phyloP scores from a whole-genome alignment of 2,888 invertebrate genomes.

The Perizoma affinitatum region DNA sequence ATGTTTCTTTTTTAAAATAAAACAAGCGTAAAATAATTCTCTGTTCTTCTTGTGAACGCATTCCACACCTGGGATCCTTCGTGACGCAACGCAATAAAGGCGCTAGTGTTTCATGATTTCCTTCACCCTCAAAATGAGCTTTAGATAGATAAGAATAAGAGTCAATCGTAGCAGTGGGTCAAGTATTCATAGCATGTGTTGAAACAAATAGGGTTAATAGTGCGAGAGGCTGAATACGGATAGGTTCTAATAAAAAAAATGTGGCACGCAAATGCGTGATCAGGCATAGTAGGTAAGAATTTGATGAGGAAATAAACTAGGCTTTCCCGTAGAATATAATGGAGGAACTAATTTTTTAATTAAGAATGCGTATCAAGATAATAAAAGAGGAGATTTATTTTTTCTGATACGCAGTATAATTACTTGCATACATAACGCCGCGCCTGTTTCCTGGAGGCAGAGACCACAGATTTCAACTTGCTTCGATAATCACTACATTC shows the following conservation, averaged over 20 bases:
- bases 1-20: slow-evolving; percentile 55
- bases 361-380: not conserved
- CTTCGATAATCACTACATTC: too few species aligned
- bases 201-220: slow-evolving; percentile 71
- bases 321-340: slow-evolving; percentile 11
- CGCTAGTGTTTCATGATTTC: slow-evolving; percentile 46
- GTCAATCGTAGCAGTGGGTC: slow-evolving; percentile 32
- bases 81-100: slow-evolving; percentile 76
- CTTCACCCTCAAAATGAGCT: slow-evolving; percentile 34
- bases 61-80: slow-evolving; percentile 78
- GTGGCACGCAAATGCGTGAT: slow-evolving; percentile 70
- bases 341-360: slow-evolving; percentile 9
- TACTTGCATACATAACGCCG: too few species aligned
- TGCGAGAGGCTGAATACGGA: slow-evolving; percentile 72
- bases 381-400: too few species aligned
- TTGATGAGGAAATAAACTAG: slow-evolving; percentile 23
- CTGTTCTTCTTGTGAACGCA: slow-evolving; percentile 72
- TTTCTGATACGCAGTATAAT: too few species aligned
- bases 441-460: too few species aligned
- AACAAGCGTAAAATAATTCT: slow-evolving; percentile 68
- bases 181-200: slow-evolving; percentile 38
- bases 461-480: too few species aligned
- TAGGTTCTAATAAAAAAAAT: slow-evolving; percentile 56
- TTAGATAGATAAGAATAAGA: slow-evolving; percentile 41
- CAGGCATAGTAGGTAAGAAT: slow-evolving; percentile 40